Base-by-base conservation (phyloP, 1,140 invertebrate species). In the Pteromalus puparum region DNA sequence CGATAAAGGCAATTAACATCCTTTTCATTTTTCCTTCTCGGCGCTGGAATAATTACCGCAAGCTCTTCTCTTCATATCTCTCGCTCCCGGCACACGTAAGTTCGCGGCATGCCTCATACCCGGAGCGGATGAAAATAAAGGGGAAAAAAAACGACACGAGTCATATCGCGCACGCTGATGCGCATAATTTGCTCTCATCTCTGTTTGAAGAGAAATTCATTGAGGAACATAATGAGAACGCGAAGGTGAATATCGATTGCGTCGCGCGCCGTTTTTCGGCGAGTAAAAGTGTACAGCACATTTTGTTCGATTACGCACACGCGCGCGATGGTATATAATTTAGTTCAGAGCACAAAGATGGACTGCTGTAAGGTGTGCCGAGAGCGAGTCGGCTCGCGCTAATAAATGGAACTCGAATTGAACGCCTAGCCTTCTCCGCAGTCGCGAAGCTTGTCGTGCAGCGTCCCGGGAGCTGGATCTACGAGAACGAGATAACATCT, bases 1-100 rank as follows among this genome's bases (percentile, higher is more conserved):
- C 73, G 73, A 77, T 85, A 73, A 81, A 81, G 83, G 72, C 83
- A 85, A 85, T 85, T 85, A 85, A 85, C 83, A 77, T 81, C 73
- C 73, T 85, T 81, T 85, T 77, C 73, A 85, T 85, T 85, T 85
- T 85, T 84, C 79, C 73, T 77, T 68, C 65, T 13, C 83, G 38
- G 26, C 61, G 34, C 61, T 21, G 78, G 83, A 85, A 85, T 85
- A 85, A 85, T 81, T 85, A 81, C 78, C 42, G 73, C 73, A n/a
- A 34, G 30, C 73, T 34, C 73, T 42, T 42, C 68, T 34, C 26
- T 18, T 12, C 26, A 5, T 28, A 15, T 12, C 68, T 72, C 28
- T 72, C 30, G 10, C 26, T 26, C 24, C 67, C 3, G 1, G 21
- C 26, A 18, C 26, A 28, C 48, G 28, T 53, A 77, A 61, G 68